A percentile compares a stretch with the other conserved stretches of the same genome.
Conservation (phyloP, 2,797 vertebrate genomes). For the Etheostoma nigrum region DNA sequence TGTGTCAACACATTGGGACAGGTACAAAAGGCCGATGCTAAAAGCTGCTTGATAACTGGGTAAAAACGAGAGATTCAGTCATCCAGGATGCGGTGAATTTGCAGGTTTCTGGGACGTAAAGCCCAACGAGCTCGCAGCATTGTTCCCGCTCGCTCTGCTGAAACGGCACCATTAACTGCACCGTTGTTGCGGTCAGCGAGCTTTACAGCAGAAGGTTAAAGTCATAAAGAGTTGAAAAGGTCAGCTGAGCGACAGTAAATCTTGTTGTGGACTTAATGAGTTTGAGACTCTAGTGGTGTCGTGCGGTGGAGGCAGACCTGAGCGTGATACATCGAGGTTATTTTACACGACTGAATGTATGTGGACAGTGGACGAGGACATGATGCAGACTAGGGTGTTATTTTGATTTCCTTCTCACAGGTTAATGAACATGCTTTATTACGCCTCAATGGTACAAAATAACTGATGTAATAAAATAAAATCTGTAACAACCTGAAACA, state of each 20-base stretch:
- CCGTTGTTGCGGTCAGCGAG: slow-evolving; percentile 32
- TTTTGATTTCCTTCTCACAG: no score
- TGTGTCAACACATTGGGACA: no score
- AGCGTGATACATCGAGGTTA: not conserved
- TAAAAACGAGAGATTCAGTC: not conserved
- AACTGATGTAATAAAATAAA: no score
- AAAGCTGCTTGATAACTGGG: not conserved
- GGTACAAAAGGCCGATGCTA: no score
- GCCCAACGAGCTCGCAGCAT: not conserved
- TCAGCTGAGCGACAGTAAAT: slow-evolving; percentile 35
- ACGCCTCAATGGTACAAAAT: no score
- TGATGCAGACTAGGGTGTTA: no score
- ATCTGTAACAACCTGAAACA: no score
- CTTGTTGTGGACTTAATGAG: slow-evolving; percentile 23
- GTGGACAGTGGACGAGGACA: no score
- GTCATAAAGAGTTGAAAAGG: slow-evolving; percentile 62
- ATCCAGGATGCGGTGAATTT: not conserved
- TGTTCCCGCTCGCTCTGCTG: not conserved
- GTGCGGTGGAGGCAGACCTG: not conserved
- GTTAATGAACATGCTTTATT: no score
- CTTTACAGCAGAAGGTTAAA: slow-evolving; percentile 60
- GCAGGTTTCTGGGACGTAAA: slow-evolving; percentile 15
- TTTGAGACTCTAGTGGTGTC: not conserved
- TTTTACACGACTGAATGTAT: no score
- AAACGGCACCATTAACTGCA: slow-evolving; percentile 38